Conservation (phyloP, 2,888 invertebrate species). For the Drosophila leonis region DNA sequence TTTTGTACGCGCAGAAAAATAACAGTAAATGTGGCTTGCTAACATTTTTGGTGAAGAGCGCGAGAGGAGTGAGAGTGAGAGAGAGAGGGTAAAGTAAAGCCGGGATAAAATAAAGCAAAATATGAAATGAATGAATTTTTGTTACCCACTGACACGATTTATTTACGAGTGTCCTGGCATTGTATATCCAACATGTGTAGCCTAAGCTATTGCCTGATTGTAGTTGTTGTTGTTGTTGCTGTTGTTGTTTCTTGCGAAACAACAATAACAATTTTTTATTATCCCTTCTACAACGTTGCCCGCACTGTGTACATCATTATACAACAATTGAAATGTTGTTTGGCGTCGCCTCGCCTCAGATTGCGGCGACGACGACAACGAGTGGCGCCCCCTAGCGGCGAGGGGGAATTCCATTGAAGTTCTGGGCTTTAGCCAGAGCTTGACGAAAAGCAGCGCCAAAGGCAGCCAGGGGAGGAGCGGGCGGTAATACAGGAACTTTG, state of each 20-base stretch:
- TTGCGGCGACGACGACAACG: conserved; percentile 27
- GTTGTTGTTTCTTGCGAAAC: conserved; percentile 39
- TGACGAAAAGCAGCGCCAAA: conserved; percentile 73
- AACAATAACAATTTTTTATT: conserved; percentile 79
- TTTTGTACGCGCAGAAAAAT: conserved; percentile 66
- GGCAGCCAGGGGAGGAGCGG: conserved; percentile 25
- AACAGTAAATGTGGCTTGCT: conserved; percentile 76
- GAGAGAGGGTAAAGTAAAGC: not conserved
- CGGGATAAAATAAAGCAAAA: conserved; percentile 69
- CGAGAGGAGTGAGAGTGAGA: not conserved
- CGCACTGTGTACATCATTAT: conserved; percentile 80
- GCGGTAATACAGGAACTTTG: conserved; percentile 19
- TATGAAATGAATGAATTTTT: conserved; percentile 82
- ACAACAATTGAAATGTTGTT: conserved; percentile 82
- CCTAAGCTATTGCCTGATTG: conserved; percentile 48
- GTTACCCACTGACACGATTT: conserved; percentile 82
- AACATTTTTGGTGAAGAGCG: conserved; percentile 54
- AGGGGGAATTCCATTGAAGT: conserved; percentile 35
- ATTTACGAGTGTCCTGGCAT: conserved; percentile 76
- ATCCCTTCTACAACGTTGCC: conserved; percentile 67
- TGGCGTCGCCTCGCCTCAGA: conserved; percentile 70
- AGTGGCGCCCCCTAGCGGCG: conserved; percentile 53
- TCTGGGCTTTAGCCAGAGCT: conserved; percentile 59
- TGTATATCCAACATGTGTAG: conserved; percentile 59
- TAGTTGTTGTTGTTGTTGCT: conserved; percentile 31